Evolutionary conservation across 2,797 vertebrate species (phyloP).

Genomic region (Neomorphus geoffroyi): DNA sequence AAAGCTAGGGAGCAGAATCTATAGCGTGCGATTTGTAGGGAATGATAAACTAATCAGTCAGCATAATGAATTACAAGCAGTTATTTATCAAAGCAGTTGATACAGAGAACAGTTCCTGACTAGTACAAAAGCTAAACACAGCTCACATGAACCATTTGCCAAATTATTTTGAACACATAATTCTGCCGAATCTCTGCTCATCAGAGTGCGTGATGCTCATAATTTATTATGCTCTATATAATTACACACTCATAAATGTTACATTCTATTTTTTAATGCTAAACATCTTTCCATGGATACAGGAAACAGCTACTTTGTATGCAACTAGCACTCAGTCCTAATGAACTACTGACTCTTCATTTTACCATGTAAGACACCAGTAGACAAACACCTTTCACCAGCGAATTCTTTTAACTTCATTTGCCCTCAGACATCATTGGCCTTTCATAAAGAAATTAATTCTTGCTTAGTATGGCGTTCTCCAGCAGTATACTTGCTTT

Average conservation of each 20-base stretch:
- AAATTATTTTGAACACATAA: not conserved
- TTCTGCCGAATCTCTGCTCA: slow-evolving; percentile 7
- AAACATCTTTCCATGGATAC: not conserved
- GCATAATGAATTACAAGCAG: not conserved
- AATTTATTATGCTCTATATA: slow-evolving; percentile 25
- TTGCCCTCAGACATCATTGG: not conserved
- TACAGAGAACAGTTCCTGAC: not conserved
- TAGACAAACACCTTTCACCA: not conserved
- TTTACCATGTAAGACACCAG: not conserved
- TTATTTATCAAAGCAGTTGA: not conserved
- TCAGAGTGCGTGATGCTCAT: not conserved
- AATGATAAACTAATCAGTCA: not conserved
- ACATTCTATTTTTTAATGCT: not conserved
- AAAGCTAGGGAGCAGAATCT: not conserved
- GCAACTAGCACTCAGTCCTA: not conserved
- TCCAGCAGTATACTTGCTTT: not conserved
- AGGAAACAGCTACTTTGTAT: not conserved
- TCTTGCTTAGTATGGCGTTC: not conserved
- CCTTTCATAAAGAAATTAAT: not conserved
- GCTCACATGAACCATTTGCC: not conserved
- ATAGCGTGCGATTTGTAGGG: not conserved
- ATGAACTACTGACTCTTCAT: not conserved
- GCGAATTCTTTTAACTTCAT: not conserved
- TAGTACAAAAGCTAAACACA: not conserved
- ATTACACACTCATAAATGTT: not conserved